These are phyloP conservation scores for Lynx canadensis DNA, from an alignment of 2,113 vertebrate genomes.

Conservation along the genomic window DNA sequence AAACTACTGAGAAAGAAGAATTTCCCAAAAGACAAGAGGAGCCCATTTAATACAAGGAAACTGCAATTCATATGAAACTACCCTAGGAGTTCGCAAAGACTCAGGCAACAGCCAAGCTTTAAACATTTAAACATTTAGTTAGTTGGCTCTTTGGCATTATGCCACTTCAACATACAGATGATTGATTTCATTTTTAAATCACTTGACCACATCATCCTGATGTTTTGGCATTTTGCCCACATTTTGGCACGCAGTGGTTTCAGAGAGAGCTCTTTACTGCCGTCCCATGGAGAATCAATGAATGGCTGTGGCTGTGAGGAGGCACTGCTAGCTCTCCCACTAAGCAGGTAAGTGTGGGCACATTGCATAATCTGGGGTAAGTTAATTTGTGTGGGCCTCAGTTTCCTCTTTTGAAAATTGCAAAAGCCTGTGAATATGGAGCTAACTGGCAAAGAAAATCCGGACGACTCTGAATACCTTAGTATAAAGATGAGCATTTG, in stretches of 20 bases:
- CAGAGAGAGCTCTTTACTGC: background rate
- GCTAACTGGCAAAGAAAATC: background rate
- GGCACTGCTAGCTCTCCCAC: background rate
- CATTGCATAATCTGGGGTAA: background rate
- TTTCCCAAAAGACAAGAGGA: background rate
- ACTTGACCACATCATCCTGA: background rate
- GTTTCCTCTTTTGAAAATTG: background rate
- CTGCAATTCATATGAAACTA: background rate
- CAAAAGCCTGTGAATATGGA: background rate
- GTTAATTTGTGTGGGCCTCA: background rate
- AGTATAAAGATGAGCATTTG: background rate
- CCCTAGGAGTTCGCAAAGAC: background rate
- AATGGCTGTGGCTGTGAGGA: background rate
- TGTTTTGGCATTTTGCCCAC: background rate
- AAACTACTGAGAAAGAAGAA: background rate
- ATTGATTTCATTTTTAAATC: constrained; percentile 34
- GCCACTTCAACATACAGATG: background rate
- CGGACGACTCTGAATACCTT: background rate
- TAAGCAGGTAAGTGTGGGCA: background rate
- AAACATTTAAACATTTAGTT: constrained; percentile 24
- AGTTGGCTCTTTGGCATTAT: background rate
- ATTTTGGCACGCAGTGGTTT: background rate
- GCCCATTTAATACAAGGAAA: background rate
- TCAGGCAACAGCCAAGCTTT: background rate
- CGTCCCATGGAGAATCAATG: background rate